A percentile compares a stretch with the other conserved stretches of the same genome.
These are phyloP conservation scores for Myiotriccus ornatus DNA, from an alignment of 2,797 vertebrate genomes.

Conservation along the genomic window DNA sequence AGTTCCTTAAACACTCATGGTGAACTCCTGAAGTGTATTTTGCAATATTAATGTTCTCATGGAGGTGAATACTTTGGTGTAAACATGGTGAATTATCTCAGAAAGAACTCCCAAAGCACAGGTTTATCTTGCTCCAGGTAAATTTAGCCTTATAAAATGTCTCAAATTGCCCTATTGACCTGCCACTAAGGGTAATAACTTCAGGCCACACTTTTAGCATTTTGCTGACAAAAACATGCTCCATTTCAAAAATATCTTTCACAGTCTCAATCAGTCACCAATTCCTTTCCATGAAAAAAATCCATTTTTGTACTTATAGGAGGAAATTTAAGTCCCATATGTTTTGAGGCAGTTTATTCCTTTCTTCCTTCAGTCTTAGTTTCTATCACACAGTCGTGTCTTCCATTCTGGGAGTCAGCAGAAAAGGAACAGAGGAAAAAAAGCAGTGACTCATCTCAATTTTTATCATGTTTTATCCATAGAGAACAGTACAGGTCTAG, in stretches of 20 bases:
- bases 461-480: background rate
- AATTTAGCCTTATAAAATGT: background rate
- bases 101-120: background rate
- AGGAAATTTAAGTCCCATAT: background rate
- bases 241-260: background rate
- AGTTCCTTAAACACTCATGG: background rate
- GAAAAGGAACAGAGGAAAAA: background rate
- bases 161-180: background rate
- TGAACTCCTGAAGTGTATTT: background rate
- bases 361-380: background rate
- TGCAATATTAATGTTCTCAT: background rate
- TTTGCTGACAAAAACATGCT: background rate
- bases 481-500: background rate
- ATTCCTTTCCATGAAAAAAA: background rate
- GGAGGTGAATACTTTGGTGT: background rate
- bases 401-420: background rate
- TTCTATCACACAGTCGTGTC: background rate
- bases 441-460: background rate
- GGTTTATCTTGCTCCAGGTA: background rate
- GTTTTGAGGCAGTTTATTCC: background rate
- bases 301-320: background rate
- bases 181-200: background rate
- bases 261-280: background rate
- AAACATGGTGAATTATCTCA: background rate
- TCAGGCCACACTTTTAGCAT: background rate